Conservation (phyloP, 1,140 invertebrate species). For the Proales similis region DNA sequence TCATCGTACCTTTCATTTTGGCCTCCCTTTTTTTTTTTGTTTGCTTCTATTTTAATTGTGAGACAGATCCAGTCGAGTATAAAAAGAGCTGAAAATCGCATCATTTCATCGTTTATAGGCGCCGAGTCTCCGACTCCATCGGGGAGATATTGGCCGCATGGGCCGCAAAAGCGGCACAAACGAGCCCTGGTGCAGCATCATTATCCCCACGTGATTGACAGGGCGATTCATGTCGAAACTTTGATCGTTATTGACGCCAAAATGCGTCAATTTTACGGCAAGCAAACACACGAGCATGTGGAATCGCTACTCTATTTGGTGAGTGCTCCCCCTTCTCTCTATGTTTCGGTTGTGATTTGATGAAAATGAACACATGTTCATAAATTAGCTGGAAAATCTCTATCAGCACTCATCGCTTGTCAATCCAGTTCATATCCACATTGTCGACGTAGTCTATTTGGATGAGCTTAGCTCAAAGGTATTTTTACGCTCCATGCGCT, state of each 20-base stretch:
- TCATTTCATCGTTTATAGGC: too few species aligned
- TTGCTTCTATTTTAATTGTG: too few species aligned
- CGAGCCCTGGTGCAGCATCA: too few species aligned
- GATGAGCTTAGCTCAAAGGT: conserved; percentile 53
- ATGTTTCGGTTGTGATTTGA: background rate
- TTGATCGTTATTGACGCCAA: conserved; percentile 76
- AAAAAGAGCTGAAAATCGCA: too few species aligned
- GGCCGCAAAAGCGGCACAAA: too few species aligned
- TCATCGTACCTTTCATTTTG: too few species aligned
- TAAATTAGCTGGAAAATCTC: conserved; percentile 47
- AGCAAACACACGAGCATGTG: conserved; percentile 61
- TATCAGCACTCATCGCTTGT: conserved; percentile 80
- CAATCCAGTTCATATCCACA: conserved; percentile 76
- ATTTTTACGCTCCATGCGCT: background rate
- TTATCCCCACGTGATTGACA: conserved; percentile 52
- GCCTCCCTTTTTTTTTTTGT: too few species aligned
- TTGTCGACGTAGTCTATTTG: conserved; percentile 72
- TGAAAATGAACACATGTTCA: background rate
- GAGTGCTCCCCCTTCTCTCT: conserved; percentile 41
- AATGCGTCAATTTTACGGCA: conserved; percentile 64
- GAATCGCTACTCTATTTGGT: conserved; percentile 88
- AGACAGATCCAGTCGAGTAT: too few species aligned
- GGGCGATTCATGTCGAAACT: conserved; percentile 72
- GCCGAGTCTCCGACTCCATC: too few species aligned
- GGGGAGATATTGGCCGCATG: too few species aligned